Conservation (phyloP, 2,888 invertebrate species). For the Xanthia icteritia region DNA sequence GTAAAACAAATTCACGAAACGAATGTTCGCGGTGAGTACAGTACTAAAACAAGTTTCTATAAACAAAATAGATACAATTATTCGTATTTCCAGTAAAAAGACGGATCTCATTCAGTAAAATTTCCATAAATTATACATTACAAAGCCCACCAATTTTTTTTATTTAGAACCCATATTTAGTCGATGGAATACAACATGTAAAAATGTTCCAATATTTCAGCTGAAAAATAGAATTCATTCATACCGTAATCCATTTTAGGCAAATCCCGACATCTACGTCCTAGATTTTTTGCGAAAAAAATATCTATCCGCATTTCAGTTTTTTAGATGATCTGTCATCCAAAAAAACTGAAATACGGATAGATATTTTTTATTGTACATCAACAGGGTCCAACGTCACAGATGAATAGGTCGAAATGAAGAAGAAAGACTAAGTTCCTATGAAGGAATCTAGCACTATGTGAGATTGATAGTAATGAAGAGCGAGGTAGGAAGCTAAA, state of each 20-base stretch:
- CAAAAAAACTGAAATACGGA: no score
- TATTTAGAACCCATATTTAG: conserved; percentile 10
- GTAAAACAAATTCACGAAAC: not conserved
- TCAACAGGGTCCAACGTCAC: not conserved
- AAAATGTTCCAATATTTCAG: conserved; percentile 1
- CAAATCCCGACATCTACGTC: not conserved
- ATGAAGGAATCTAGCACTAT: no score
- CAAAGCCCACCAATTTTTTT: not conserved
- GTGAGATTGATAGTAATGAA: no score
- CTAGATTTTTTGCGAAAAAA: not conserved
- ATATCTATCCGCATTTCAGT: not conserved
- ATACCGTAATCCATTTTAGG: conserved; percentile 28
- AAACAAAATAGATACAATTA: not conserved
- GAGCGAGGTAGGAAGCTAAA: not conserved
- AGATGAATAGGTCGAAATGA: not conserved
- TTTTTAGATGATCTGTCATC: no score
- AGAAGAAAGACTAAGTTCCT: not conserved
- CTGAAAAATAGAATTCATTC: conserved; percentile 29
- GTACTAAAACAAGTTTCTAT: not conserved
- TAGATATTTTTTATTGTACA: no score
- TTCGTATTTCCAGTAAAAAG: not conserved
- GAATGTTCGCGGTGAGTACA: not conserved
- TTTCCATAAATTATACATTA: not conserved
- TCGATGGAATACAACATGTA: not conserved
- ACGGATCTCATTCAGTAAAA: not conserved